Evolutionary conservation across 23 tunicate genomes (phyloP).

Genomic region (Clavelina lepadiformis): DNA sequence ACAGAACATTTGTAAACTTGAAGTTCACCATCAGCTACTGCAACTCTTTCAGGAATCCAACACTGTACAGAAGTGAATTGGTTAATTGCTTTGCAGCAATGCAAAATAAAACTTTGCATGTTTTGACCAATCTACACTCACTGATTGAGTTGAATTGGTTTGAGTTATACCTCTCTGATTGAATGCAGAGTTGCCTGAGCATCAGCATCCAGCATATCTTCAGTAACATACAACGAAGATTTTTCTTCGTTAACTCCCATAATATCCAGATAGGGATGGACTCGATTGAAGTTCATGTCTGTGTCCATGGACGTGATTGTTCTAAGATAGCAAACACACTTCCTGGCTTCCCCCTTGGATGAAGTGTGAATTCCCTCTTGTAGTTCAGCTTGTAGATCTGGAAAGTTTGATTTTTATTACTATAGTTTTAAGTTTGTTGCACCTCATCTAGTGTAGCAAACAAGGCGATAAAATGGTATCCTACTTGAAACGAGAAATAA

Average conservation of each 20-base stretch:
- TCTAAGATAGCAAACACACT: constrained; percentile 32
- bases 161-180: constrained; percentile 36
- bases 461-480: too few relatives aligned
- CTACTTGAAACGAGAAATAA: constrained; percentile 4
- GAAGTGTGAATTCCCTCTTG: neutral
- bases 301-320: constrained; percentile 39
- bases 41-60: constrained; percentile 29
- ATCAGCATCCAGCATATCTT: constrained; percentile 29
- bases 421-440: too few relatives aligned
- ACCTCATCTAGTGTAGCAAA: too few relatives aligned
- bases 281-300: constrained; percentile 31
- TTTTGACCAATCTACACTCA: too few relatives aligned
- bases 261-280: constrained; percentile 21
- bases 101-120: too few relatives aligned
- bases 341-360: neutral
- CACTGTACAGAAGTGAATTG: too few relatives aligned
- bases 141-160: too few relatives aligned
- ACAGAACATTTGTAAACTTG: constrained; percentile 42
- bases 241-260: neutral
- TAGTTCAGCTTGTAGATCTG: constrained; percentile 29
- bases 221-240: constrained; percentile 24
- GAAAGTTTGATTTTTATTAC: neutral
- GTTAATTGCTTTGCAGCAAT: too few relatives aligned
- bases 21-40: constrained; percentile 11
- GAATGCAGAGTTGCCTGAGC: constrained; percentile 13